Percentiles rank a stretch among this genome's conserved stretches.
These are phyloP conservation scores for Drosophila ficusphila DNA, from an alignment of 1,140 invertebrate genomes.

Conservation along the genomic window DNA sequence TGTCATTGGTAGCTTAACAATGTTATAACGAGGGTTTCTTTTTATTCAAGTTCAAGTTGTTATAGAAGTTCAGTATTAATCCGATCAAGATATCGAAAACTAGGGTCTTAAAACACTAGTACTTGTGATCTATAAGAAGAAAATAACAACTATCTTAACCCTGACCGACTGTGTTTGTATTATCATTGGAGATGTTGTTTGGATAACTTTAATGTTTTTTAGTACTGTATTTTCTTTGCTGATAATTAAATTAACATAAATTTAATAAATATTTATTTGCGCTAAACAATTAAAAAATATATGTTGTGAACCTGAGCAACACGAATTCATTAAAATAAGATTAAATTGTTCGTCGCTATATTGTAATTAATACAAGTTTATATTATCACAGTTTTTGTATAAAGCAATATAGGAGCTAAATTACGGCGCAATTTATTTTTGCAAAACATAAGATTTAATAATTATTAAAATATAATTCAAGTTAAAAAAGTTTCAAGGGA, in stretches of 20 bases:
- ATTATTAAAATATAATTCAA: no score
- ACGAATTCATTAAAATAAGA: no score
- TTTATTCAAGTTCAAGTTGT: background rate
- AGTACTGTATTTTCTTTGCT: background rate
- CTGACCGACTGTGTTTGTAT: background rate
- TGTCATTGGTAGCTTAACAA: background rate
- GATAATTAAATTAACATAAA: slow-evolving; percentile 15
- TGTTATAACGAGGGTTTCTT: no score
- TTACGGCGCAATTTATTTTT: no score
- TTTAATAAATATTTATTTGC: background rate
- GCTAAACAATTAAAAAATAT: background rate
- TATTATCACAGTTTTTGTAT: no score
- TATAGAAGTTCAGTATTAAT: background rate
- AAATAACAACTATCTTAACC: background rate
- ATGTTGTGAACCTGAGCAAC: background rate
- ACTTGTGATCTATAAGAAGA: background rate
- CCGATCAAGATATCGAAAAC: background rate
- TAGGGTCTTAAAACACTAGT: background rate
- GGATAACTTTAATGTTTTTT: background rate
- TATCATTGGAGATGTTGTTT: background rate
- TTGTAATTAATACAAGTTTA: no score
- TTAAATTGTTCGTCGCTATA: no score
- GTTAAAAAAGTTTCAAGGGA: no score
- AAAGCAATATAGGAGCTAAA: no score
- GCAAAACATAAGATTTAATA: no score